These are phyloP conservation scores for Sepiola atlantica DNA, from an alignment of 2,888 invertebrate species.

Conservation along the genomic window DNA sequence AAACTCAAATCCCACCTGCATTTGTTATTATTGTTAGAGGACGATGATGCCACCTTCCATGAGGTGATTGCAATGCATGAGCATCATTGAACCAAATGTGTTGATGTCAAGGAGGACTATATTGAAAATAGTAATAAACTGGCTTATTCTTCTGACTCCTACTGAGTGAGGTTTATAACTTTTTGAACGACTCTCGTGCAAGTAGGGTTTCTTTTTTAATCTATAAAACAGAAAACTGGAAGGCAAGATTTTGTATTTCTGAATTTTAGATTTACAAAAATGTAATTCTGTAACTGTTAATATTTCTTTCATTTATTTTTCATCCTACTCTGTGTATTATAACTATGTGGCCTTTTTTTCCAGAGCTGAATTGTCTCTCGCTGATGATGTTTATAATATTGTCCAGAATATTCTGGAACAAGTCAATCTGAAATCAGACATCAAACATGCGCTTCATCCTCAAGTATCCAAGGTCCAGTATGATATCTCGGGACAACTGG, in stretches of 20 bases:
- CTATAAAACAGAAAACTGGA: not conserved
- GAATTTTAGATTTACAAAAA: not conserved
- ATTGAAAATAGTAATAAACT: too few relatives aligned
- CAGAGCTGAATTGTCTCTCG: slow-evolving; percentile 76
- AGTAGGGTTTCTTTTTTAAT: not conserved
- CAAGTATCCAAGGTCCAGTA: slow-evolving; percentile 76
- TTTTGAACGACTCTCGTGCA: too few relatives aligned
- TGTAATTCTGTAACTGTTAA: not conserved
- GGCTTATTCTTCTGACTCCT: too few relatives aligned
- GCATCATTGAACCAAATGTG: too few relatives aligned
- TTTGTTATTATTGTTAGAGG: too few relatives aligned
- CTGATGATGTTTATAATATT: slow-evolving; percentile 82
- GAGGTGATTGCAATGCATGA: too few relatives aligned
- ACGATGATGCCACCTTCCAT: too few relatives aligned
- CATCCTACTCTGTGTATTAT: not conserved
- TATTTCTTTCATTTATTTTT: not conserved
- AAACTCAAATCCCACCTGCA: too few relatives aligned
- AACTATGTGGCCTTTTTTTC: not conserved
- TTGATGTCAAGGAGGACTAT: too few relatives aligned
- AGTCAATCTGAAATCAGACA: slow-evolving; percentile 82
- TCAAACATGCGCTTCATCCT: slow-evolving; percentile 81
- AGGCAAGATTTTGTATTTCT: not conserved
- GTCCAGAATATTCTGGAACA: slow-evolving; percentile 86
- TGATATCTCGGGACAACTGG: slow-evolving; percentile 82
- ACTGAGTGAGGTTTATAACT: too few relatives aligned